A percentile compares a stretch with the other conserved stretches of the same genome.
Conservation (phyloP, 2,888 invertebrate species). For the Noctua pronuba region DNA sequence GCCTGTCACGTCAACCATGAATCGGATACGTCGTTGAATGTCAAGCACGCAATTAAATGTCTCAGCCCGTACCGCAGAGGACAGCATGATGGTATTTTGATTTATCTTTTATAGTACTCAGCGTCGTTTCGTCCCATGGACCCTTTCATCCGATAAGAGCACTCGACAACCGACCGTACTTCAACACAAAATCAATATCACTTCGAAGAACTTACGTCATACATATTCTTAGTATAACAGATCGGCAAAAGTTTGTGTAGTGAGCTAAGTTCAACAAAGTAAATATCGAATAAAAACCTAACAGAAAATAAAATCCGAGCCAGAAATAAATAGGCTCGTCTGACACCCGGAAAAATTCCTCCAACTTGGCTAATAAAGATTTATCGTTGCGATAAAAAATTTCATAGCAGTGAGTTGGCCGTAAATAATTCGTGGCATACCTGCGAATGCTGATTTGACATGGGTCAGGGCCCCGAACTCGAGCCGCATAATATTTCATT, state of each 20-base stretch:
- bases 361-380: constrained; percentile 86
- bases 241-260: constrained; percentile 23
- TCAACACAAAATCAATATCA: constrained; percentile 62
- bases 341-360: constrained; percentile 74
- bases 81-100: constrained; percentile 52
- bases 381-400: constrained; percentile 86
- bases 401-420: constrained; percentile 86
- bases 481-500: constrained; percentile 87
- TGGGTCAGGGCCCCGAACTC: constrained; percentile 83
- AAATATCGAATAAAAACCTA: constrained; percentile 54
- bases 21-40: constrained; percentile 45
- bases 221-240: constrained; percentile 47
- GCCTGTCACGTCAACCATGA: constrained; percentile 42
- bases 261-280: constrained; percentile 39
- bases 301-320: constrained; percentile 54
- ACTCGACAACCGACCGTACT: constrained; percentile 59
- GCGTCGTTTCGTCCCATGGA: constrained; percentile 52
- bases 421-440: constrained; percentile 89
- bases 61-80: constrained; percentile 32
- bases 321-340: constrained; percentile 63
- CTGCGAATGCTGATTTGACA: constrained; percentile 89
- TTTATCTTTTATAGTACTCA: constrained; percentile 47
- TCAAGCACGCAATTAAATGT: constrained; percentile 52
- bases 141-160: constrained; percentile 55
- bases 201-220: constrained; percentile 46